A percentile compares a stretch with the other conserved stretches of the same genome.
These are phyloP conservation scores for Laticauda laticaudata DNA, from an alignment of 2,113 vertebrate species.

Conservation along the genomic window DNA sequence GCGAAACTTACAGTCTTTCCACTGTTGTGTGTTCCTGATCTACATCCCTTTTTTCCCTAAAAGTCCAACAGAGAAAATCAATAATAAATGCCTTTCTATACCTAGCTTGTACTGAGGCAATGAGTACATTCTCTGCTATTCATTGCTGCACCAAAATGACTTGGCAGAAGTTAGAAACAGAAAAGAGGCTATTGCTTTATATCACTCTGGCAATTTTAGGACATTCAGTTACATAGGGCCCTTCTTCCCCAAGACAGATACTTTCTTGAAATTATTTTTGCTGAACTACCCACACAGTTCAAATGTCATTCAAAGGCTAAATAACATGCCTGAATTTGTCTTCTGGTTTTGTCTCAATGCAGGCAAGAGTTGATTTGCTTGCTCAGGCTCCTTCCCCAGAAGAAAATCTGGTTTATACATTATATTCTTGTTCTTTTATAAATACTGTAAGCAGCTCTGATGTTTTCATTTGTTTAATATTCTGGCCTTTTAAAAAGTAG, in stretches of 20 bases:
- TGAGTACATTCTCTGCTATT: neutral
- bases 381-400: conserved; percentile 10
- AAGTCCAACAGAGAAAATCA: neutral
- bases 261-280: conserved; percentile 50
- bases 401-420: conserved; percentile 15
- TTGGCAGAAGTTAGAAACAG: neutral
- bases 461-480: conserved; percentile 46
- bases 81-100: neutral
- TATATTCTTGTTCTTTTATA: conserved; percentile 42
- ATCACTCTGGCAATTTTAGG: neutral
- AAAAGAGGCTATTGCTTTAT: neutral
- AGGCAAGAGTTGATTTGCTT: conserved; percentile 54
- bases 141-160: neutral
- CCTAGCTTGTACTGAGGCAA: neutral
- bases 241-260: conserved; percentile 41
- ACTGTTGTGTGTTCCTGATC: neutral
- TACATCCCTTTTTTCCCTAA: neutral
- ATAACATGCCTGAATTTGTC: conserved; percentile 49
- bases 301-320: conserved; percentile 56
- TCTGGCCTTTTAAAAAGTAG: conserved; percentile 33
- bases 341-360: conserved; percentile 54
- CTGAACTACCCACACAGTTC: conserved; percentile 40
- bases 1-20: neutral
- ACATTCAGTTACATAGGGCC: conserved; percentile 31
- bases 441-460: conserved; percentile 51